Conservation (phyloP, 2,888 invertebrate genomes). For the Agelastica alni region DNA sequence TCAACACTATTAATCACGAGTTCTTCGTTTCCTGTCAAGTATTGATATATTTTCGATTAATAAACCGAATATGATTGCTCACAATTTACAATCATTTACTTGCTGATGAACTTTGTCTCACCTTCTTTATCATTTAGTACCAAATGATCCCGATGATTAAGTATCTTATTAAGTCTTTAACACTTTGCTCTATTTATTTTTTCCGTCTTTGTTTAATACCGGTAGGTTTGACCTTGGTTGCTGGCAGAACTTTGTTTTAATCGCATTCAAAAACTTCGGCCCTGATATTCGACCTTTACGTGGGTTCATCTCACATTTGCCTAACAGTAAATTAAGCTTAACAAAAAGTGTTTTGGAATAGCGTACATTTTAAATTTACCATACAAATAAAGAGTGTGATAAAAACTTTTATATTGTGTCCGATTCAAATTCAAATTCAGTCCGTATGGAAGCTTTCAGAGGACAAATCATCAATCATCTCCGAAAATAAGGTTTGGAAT, state of each 20-base stretch:
- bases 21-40: no score
- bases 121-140: no score
- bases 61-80: no score
- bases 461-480: slow-evolving; percentile 8
- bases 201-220: neutral
- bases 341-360: slow-evolving; percentile 1
- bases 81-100: no score
- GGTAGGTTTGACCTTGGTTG: neutral
- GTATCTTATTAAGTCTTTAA: no score
- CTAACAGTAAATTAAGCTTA: slow-evolving; percentile 1
- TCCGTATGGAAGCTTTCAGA: slow-evolving; percentile 1
- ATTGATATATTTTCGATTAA: no score
- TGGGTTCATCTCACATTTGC: neutral
- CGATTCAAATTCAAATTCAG: slow-evolving; percentile 10
- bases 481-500: slow-evolving; percentile 8
- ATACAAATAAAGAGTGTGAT: slow-evolving; percentile 5
- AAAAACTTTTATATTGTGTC: slow-evolving; percentile 9
- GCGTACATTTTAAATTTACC: slow-evolving; percentile 1
- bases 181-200: no score
- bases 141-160: no score
- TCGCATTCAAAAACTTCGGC: no score
- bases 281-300: neutral
- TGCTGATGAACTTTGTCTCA: no score
- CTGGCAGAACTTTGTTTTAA: neutral
- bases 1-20: no score